Base-by-base conservation (phyloP, 1,140 invertebrate genomes). In the Tenebrio molitor region DNA sequence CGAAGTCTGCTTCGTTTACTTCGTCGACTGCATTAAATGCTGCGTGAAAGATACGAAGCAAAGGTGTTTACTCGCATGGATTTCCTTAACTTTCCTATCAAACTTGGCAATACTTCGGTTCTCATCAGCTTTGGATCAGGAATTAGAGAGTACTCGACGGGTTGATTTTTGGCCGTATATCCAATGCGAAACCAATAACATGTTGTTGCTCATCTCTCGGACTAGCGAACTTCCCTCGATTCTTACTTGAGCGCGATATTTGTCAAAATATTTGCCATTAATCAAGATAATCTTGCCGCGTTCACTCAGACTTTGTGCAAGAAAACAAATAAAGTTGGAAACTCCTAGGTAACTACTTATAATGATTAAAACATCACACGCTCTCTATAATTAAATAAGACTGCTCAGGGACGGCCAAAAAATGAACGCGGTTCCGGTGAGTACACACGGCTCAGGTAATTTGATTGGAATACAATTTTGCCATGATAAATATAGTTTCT, bases 331-430 rank as follows among this genome's bases (percentile, higher is more conserved):
- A 78, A 78, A 78, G 77, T 76, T 74, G 29, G 41, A 63, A 72
- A 75, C 64, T 78, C 53, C 71, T 73, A 77, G 70, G 70, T 74
- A 76, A 72, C 76, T 79, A 77, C 78, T 79, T 73, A 79, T 75
- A 75, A 79, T 79, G 78, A 79, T 79, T 79, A 79, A 79, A 79
- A 76, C 78, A 79, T 77, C 76, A 79, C 78, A 77, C 74, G 74
- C 73, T 70, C 69, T 66, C 66, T 70, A 75, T 76, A 77, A 77
- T 77, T 77, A 77, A 76, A 77, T 77, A 69, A 69, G 72, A 39
- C 50, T 39, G 36, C 10, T 65, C n/a, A n/a, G n/a, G n/a, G n/a
- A n/a, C n/a, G n/a, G n/a, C n/a, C n/a, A n/a, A n/a, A n/a, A n/a
- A n/a, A n/a, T n/a, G n/a, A n/a, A n/a, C n/a, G n/a, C n/a, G n/a